These are phyloP conservation scores for Anastatus disparis DNA, from an alignment of 1,140 invertebrate genomes.

Conservation along the genomic window DNA sequence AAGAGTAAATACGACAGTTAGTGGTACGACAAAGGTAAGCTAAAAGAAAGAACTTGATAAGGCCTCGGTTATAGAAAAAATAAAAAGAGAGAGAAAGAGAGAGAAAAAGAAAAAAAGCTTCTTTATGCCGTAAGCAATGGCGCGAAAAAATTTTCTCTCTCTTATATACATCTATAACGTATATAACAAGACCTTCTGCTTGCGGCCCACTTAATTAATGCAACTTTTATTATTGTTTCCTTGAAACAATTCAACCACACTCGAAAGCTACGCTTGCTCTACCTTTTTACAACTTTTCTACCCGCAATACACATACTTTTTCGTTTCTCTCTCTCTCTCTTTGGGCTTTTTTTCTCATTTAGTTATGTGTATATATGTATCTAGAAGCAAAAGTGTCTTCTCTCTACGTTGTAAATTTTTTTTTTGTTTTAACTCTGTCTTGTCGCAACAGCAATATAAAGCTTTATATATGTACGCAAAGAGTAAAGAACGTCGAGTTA, in stretches of 20 bases:
- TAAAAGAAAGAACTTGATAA: conserved; percentile 33
- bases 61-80: conserved; percentile 5
- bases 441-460: not conserved
- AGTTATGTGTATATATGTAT: no score
- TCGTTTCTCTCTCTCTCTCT: not conserved
- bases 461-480: not conserved
- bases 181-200: not conserved
- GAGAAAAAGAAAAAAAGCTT: no score
- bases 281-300: conserved; percentile 31
- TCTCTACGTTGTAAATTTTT: not conserved
- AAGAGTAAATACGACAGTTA: not conserved
- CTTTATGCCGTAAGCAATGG: conserved; percentile 27
- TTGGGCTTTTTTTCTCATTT: no score
- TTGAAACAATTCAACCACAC: conserved; percentile 53
- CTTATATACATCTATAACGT: conserved; percentile 56
- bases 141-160: conserved; percentile 46
- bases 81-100: no score
- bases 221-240: conserved; percentile 63
- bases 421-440: not conserved
- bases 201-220: conserved; percentile 59
- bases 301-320: conserved; percentile 3
- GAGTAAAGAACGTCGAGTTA: not conserved
- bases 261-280: conserved; percentile 18
- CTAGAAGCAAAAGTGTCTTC: no score
- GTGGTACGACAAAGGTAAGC: not conserved